Percentiles rank a stretch among this genome's conserved stretches.
phyloP scores from a whole-genome alignment of 30 jellyfish, hydroid and myxozoan species.

The Morbakka virulenta region DNA sequence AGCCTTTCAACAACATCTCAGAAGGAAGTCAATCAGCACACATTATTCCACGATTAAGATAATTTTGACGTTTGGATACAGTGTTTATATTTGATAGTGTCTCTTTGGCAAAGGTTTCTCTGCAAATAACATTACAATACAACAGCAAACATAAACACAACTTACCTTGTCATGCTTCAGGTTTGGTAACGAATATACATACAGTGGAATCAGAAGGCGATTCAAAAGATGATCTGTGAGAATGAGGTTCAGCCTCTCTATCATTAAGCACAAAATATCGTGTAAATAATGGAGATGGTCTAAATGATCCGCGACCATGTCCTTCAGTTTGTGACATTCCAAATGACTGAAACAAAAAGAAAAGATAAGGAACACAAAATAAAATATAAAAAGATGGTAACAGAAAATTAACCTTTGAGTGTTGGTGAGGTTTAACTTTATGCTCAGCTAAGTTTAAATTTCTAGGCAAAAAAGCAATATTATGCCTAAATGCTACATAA shows the following conservation, averaged over 20 bases:
- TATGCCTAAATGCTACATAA: too few species aligned
- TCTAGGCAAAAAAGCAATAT: background rate
- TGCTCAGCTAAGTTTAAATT: too few species aligned
- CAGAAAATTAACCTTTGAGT: background rate
- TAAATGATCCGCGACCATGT: constrained; percentile 82
- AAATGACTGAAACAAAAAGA: constrained; percentile 58
- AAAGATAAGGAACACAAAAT: background rate
- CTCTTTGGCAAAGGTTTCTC: too few species aligned
- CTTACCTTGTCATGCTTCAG: constrained; percentile 46
- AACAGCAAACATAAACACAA: background rate
- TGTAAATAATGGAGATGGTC: constrained; percentile 86
- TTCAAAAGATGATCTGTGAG: constrained; percentile 83
- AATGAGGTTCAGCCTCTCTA: constrained; percentile 64
- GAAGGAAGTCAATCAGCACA: too few species aligned
- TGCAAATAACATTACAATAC: background rate
- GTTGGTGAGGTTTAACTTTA: background rate
- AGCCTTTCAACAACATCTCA: too few species aligned
- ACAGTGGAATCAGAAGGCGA: constrained; percentile 78
- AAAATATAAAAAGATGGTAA: background rate
- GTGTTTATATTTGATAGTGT: too few species aligned
- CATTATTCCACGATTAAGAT: too few species aligned
- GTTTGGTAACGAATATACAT: constrained; percentile 78
- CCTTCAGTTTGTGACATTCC: constrained; percentile 76
- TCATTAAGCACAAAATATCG: constrained; percentile 71
- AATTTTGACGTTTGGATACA: too few species aligned